Conservation (phyloP, 2,113 vertebrate genomes). For the Trachemys scripta region DNA sequence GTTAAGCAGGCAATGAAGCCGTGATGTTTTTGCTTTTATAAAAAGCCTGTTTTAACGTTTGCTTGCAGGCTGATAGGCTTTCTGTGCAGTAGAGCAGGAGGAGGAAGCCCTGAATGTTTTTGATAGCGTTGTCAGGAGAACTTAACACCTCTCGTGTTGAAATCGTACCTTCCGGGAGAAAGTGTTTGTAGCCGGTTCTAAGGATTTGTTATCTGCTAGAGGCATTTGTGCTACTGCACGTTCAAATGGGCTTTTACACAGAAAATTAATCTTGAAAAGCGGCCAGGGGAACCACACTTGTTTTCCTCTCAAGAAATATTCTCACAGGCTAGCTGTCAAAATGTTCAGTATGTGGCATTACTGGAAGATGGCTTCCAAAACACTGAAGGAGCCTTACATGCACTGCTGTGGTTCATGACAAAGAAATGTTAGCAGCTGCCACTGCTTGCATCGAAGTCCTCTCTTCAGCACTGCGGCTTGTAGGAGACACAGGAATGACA, state of each 20-base stretch:
- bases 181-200: background rate
- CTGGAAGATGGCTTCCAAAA: conserved; percentile 17
- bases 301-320: background rate
- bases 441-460: background rate
- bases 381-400: background rate
- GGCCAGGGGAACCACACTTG: background rate
- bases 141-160: background rate
- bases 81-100: background rate
- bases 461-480: background rate
- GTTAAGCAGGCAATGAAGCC: background rate
- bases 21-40: background rate
- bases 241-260: background rate
- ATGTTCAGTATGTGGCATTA: conserved; percentile 16
- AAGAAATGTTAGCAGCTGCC: background rate
- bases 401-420: background rate
- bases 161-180: background rate
- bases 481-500: background rate
- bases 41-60: background rate
- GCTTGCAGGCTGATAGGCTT: background rate
- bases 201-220: background rate
- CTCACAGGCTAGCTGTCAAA: background rate
- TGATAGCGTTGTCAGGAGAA: background rate
- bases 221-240: background rate
- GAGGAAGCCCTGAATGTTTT: background rate
- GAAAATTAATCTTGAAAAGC: conserved; percentile 19